Evolutionary conservation across 92 coral and sea anemone species (phyloP).

Genomic region (Phymanthus crucifer): DNA sequence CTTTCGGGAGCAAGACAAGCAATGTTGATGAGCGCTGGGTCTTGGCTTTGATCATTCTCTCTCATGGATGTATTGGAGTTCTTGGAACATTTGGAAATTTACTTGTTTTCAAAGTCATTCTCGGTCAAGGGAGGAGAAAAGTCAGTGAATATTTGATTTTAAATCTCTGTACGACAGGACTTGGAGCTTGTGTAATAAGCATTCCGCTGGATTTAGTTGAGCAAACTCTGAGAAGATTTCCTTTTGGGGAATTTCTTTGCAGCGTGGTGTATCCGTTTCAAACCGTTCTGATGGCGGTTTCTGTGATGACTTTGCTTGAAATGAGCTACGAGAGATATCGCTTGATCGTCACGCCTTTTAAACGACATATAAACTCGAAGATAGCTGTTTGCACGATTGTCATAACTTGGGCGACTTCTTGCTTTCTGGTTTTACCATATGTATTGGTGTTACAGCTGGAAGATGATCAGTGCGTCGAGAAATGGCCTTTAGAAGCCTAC

Average conservation of each 20-base stretch:
- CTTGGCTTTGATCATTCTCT: constrained; percentile 24
- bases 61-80: constrained; percentile 32
- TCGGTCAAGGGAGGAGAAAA: constrained; percentile 32
- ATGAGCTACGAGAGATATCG: constrained; percentile 63
- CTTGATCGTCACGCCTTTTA: constrained; percentile 51
- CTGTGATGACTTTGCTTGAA: constrained; percentile 51
- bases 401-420: constrained; percentile 34
- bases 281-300: constrained; percentile 48
- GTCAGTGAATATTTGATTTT: constrained; percentile 59
- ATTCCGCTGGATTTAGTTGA: constrained; percentile 51
- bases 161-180: constrained; percentile 53
- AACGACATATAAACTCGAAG: constrained; percentile 21
- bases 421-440: constrained; percentile 49
- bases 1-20: neutral
- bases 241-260: constrained; percentile 54
- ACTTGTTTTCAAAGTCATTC: constrained; percentile 52
- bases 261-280: constrained; percentile 58
- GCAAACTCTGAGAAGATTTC: constrained; percentile 40
- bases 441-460: constrained; percentile 28
- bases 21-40: constrained; percentile 18
- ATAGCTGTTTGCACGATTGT: constrained; percentile 37
- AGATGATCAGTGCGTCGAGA: constrained; percentile 27
- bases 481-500: constrained; percentile 41
- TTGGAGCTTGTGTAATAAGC: constrained; percentile 48
- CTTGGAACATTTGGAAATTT: constrained; percentile 48